These are phyloP conservation scores for Aurelia sp. DNA, from an alignment of 30 jellyfish, hydroid and myxozoan species.

Conservation along the genomic window DNA sequence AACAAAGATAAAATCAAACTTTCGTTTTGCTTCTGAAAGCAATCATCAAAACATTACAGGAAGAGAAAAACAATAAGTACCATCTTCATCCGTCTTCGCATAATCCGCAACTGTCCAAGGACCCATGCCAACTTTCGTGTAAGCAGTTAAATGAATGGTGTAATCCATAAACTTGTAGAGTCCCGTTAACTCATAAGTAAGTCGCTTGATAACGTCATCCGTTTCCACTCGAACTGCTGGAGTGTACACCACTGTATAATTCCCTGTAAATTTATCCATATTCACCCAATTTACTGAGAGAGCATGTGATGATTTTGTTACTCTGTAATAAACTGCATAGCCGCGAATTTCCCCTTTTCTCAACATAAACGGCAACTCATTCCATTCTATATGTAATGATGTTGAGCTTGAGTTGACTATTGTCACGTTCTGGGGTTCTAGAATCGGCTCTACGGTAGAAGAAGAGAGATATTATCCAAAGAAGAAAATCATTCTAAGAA, in stretches of 20 bases:
- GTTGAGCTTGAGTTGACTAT: slow-evolving; percentile 43
- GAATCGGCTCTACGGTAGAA: slow-evolving; percentile 15
- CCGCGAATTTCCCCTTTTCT: slow-evolving; percentile 67
- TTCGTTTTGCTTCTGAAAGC: neutral
- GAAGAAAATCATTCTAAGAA: too few species aligned
- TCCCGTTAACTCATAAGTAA: slow-evolving; percentile 54
- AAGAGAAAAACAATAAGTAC: neutral
- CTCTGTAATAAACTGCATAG: slow-evolving; percentile 52
- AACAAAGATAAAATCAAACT: neutral
- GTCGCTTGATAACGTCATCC: slow-evolving; percentile 59
- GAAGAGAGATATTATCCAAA: too few species aligned
- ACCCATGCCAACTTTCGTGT: slow-evolving; percentile 57
- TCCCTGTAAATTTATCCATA: slow-evolving; percentile 49
- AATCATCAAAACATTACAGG: neutral
- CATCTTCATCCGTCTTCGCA: slow-evolving; percentile 76
- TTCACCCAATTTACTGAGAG: slow-evolving; percentile 62
- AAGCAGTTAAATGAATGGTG: slow-evolving; percentile 49
- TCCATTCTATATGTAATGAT: slow-evolving; percentile 58
- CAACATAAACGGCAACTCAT: slow-evolving; percentile 51
- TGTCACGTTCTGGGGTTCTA: slow-evolving; percentile 55
- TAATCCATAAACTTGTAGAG: slow-evolving; percentile 58
- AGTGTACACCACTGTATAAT: slow-evolving; percentile 50
- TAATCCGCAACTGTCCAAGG: slow-evolving; percentile 64
- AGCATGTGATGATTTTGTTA: slow-evolving; percentile 47
- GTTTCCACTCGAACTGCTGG: slow-evolving; percentile 59